Base-by-base conservation (phyloP, 2,888 invertebrate species). In the Esperia sulphurella region DNA sequence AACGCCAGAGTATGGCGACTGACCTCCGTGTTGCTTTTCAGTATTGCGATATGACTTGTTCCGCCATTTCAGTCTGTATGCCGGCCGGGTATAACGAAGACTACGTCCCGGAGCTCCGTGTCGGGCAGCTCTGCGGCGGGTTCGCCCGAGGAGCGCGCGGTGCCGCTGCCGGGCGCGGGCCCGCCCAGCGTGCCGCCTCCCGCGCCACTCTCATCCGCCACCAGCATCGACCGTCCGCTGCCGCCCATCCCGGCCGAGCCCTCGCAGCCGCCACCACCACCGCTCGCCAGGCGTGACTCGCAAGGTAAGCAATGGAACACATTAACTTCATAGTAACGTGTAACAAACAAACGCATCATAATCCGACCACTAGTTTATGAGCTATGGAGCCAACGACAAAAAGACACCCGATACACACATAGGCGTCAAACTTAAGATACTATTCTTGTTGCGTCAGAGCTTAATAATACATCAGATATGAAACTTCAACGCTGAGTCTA, bases 201-300 rank as follows among this genome's bases (percentile, higher is more conserved):
- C 54, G 91, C 70, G 10, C 88, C 85, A 0, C 76, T 84, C 14
- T 66, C 83, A 57, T 51, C 85, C 8, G 75, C 75, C n/a, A 79
- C 85, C 57, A 75, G 91, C 82, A 89, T 87, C 63, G 90, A 90
- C 67, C 85, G 90, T 57, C 90, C 92, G 14, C 88, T 92, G 66
- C 92, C 92, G 46, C 92, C 92, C 30, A 92, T 92, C 51, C 92
- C 92, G 0, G 92, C 90, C 0, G 90, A 90, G 61, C 90, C 90
- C 1, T 57, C 83, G 29, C 87, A 86, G 60, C 85, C 90, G 3
- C 88, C 90, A 21, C 90, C 88, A 39, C 88, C 88, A 14, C 88
- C 88, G 14, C 75, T 89, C 43, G 73, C 86, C 0, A 90, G 94
- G 41, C 91, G 94, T 40, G 95, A 95, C 67, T 94, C 94, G 33